These are phyloP conservation scores for Polyommatus iphigenia DNA, from an alignment of 2,888 invertebrate genomes.

Conservation along the genomic window DNA sequence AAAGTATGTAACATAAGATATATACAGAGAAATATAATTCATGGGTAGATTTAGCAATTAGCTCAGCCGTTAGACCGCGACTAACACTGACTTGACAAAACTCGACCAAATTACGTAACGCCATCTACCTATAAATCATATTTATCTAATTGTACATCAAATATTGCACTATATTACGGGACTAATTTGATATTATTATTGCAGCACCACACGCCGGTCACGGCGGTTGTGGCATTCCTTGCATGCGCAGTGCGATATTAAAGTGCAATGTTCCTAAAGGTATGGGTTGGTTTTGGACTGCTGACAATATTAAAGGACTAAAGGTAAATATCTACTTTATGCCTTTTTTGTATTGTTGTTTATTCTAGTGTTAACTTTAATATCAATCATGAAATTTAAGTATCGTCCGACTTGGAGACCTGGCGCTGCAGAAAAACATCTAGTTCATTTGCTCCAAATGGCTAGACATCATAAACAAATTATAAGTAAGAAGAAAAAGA, in stretches of 20 bases:
- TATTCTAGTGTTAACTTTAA: background rate
- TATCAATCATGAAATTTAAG: constrained; percentile 54
- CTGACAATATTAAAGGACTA: constrained; percentile 64
- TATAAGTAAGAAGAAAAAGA: constrained; percentile 61
- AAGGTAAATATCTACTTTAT: constrained; percentile 52
- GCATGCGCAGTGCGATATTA: constrained; percentile 49
- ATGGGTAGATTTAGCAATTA: too few species aligned
- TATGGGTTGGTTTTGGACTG: constrained; percentile 77
- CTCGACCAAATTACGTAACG: too few species aligned
- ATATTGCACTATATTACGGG: background rate
- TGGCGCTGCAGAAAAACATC: constrained; percentile 68
- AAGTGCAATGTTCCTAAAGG: constrained; percentile 57
- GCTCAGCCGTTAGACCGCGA: too few species aligned
- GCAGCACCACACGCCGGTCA: constrained; percentile 73
- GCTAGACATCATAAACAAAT: constrained; percentile 62
- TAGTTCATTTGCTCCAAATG: constrained; percentile 61
- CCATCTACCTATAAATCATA: too few species aligned
- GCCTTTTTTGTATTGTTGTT: background rate
- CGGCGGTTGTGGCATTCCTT: constrained; percentile 60
- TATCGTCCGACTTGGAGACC: constrained; percentile 71
- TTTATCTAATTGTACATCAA: background rate
- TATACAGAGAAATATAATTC: too few species aligned
- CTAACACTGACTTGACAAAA: too few species aligned
- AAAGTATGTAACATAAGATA: constrained; percentile 54
- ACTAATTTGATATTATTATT: constrained; percentile 38